A percentile compares a stretch with the other conserved stretches of the same genome.
phyloP scores from a whole-genome alignment of 1,140 invertebrate species.

The Hestina assimilis region DNA sequence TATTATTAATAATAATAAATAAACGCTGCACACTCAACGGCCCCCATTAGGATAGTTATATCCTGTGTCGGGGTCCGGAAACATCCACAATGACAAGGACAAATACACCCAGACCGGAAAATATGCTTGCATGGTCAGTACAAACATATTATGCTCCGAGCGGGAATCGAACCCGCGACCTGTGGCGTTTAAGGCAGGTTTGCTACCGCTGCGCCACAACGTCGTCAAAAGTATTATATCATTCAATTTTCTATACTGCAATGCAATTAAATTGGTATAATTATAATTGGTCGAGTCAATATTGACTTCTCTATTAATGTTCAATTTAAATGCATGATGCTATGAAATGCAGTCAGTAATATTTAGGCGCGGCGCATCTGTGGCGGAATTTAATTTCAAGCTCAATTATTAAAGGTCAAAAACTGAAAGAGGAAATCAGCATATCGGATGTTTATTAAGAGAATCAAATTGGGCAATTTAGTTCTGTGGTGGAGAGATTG shows the following conservation, averaged over 20 bases:
- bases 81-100: too few relatives aligned
- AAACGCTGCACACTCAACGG: too few relatives aligned
- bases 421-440: neutral
- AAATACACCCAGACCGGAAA: too few relatives aligned
- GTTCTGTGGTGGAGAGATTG: neutral
- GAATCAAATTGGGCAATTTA: neutral
- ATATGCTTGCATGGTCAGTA: too few relatives aligned
- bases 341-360: neutral
- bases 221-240: neutral
- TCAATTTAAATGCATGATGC: neutral
- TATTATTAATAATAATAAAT: too few relatives aligned
- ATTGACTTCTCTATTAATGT: neutral
- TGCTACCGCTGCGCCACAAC: too few relatives aligned
- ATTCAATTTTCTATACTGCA: neutral
- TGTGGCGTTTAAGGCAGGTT: too few relatives aligned
- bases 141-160: too few relatives aligned
- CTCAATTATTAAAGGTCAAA: neutral
- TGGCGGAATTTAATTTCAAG: neutral
- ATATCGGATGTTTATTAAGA: neutral
- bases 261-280: neutral
- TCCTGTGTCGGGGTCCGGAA: too few relatives aligned
- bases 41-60: too few relatives aligned
- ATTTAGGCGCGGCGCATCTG: neutral
- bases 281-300: neutral
- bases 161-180: too few relatives aligned